Base-by-base conservation (phyloP, 1,140 invertebrate species). In the Chrysomallon squamiferum region DNA sequence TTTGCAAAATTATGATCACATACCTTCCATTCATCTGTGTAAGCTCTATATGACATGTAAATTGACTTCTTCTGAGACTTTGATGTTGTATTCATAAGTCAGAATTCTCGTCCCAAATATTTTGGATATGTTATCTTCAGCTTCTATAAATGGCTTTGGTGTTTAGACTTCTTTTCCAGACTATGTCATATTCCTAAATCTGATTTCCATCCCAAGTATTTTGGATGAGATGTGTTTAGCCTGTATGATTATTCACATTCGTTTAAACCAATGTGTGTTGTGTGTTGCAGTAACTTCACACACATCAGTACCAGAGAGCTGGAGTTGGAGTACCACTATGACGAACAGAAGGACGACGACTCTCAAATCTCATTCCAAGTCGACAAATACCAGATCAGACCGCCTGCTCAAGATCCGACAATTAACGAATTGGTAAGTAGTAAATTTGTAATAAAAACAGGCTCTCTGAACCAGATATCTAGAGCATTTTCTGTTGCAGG, bases 281-380 rank as follows among this genome's bases (percentile, higher is more conserved):
- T 45, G 32, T 49, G 20, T 67, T 71, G 11, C 64, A 80, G 78
- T 9, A 67, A 74, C 9, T 79, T 69, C 45, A 77, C 79, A 4
- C 71, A 74, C 2, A 72, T 81, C 18, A 57, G 61, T 33, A 60
- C 65, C 0, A 60, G 68, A 35, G 79, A 78, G n/a, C 54, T 79
- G 3, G 73, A 77, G n/a, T 47, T 79, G 3, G 73, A 77, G n/a
- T 81, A 78, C 61, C 56, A 66, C 0, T 77, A 75, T 57, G 70
- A 62, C 32, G 69, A 71, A 11, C 47, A 66, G 15, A 47, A 66
- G 13, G 75, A 74, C 2, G 75, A 76, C 25, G 62, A 65, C 11
- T 72, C 73, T 5, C 22, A 15, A 2, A 20, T 35, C 2, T 69
- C 68, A 11, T 29, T 81, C 18, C 76, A 76, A 25, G 68, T 81